Percentiles rank a stretch among this genome's conserved stretches.
phyloP scores from a whole-genome alignment of 1,140 invertebrate species.

The Pantala flavescens region DNA sequence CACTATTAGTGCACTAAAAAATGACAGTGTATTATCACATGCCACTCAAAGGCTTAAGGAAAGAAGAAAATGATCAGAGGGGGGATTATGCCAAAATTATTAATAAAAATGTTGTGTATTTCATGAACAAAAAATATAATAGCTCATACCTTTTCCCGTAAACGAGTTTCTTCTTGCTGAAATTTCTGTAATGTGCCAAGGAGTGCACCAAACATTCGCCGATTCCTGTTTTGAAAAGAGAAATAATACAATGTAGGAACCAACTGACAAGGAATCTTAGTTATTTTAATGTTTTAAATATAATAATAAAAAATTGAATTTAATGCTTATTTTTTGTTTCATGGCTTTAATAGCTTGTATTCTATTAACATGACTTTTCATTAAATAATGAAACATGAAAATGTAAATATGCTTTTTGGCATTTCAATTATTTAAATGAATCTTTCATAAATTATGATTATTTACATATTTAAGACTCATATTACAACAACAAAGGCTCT shows the following conservation, averaged over 20 bases:
- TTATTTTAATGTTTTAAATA: no score
- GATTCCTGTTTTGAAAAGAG: conserved; percentile 47
- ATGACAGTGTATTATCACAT: no score
- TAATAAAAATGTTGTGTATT: background rate
- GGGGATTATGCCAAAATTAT: no score
- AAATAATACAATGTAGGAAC: conserved; percentile 15
- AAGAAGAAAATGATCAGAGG: no score
- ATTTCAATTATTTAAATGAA: no score
- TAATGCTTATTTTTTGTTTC: background rate
- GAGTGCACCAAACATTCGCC: conserved; percentile 89
- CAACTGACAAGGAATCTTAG: background rate
- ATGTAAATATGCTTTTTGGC: no score
- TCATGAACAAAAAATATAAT: background rate
- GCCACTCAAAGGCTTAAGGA: no score
- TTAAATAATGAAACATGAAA: no score
- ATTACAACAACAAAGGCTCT: no score
- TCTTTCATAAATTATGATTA: no score
- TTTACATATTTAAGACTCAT: no score
- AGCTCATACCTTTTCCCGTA: conserved; percentile 51
- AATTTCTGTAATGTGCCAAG: conserved; percentile 91
- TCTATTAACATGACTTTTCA: background rate
- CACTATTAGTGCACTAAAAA: no score
- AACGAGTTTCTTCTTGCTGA: conserved; percentile 82
- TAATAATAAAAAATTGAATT: background rate
- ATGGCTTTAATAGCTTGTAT: conserved; percentile 11